Conservation (phyloP, 2,888 invertebrate species). For the Steinernema carpocapsae region DNA sequence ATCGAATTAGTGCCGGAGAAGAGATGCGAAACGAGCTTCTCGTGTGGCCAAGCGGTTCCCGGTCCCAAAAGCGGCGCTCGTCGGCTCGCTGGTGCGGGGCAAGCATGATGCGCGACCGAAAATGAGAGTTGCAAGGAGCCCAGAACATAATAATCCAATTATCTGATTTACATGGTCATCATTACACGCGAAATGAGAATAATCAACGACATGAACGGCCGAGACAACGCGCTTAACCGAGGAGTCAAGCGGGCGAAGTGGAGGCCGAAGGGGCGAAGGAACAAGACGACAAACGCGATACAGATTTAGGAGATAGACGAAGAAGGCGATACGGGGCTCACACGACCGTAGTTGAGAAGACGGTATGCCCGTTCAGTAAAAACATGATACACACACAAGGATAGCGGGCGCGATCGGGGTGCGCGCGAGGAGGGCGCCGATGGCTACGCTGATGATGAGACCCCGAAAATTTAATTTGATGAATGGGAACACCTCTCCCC, state of each 20-base stretch:
- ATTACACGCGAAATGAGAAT: constrained; percentile 9
- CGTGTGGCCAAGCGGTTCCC: too few relatives aligned
- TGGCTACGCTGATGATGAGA: constrained; percentile 28
- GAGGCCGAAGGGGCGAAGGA: neutral
- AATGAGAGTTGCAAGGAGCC: too few relatives aligned
- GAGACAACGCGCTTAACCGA: neutral
- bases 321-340: neutral
- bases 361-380: constrained; percentile 34
- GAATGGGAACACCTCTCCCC: constrained; percentile 29
- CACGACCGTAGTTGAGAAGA: constrained; percentile 18
- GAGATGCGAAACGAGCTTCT: constrained; percentile 14
- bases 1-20: constrained; percentile 30
- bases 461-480: constrained; percentile 35
- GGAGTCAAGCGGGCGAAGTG: neutral
- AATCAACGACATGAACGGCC: neutral
- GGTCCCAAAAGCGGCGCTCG: too few relatives aligned
- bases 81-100: neutral
- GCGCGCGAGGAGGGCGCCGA: constrained; percentile 22
- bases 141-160: constrained; percentile 3
- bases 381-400: constrained; percentile 21
- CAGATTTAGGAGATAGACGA: constrained; percentile 22
- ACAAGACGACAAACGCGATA: constrained; percentile 16
- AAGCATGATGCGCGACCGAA: neutral
- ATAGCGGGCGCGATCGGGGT: neutral
- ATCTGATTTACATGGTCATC: neutral